These are phyloP conservation scores for Anseranas semipalmata DNA, from an alignment of 2,113 vertebrate species.

Conservation along the genomic window DNA sequence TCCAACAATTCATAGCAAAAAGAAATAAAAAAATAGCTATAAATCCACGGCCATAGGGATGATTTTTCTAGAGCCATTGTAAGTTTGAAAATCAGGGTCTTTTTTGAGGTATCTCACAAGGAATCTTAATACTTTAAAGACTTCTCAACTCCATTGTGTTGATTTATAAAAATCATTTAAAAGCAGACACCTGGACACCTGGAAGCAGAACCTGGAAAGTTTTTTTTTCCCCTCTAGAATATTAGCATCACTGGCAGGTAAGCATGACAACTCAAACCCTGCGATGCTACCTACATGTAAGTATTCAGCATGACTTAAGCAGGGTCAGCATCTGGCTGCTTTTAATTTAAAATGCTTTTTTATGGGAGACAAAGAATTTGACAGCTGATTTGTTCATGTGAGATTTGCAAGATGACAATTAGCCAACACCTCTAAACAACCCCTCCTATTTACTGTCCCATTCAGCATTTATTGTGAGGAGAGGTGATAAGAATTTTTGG, in stretches of 20 bases:
- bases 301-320: slow-evolving; percentile 3
- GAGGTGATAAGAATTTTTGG: neutral
- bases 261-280: neutral
- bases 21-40: rapidly evolving
- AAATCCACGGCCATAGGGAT: neutral
- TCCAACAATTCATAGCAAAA: neutral
- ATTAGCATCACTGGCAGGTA: neutral
- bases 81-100: neutral
- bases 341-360: slow-evolving; percentile 13
- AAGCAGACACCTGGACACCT: neutral
- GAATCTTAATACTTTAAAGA: neutral
- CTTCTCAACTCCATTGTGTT: neutral
- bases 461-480: neutral
- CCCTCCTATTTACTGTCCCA: neutral
- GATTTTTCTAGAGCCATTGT: neutral
- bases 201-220: too few relatives aligned
- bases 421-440: neutral
- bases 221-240: neutral
- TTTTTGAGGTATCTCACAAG: neutral
- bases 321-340: neutral
- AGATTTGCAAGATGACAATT: neutral
- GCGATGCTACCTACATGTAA: neutral
- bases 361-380: neutral
- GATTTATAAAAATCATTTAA: neutral
- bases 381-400: neutral